Conservation (phyloP, 2,888 invertebrate species). For the Strigamia maritima region DNA sequence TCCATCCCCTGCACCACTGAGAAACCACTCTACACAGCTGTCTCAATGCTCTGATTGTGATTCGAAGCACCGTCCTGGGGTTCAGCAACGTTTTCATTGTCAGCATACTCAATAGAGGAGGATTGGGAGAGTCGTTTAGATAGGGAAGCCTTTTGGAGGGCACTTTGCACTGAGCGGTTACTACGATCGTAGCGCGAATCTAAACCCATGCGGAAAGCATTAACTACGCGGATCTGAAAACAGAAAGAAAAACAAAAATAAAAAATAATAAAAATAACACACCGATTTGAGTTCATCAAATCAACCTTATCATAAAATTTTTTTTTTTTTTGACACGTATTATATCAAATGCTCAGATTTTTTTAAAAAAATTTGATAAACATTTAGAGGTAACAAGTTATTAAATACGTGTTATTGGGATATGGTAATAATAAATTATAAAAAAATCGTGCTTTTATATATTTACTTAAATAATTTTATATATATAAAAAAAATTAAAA, state of each 20-base stretch:
- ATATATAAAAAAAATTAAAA: not conserved
- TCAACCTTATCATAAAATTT: not conserved
- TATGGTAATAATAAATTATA: not conserved
- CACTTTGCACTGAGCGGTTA: constrained; percentile 87
- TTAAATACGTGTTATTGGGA: not conserved
- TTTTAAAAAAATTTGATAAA: not conserved
- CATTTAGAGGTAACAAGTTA: not conserved
- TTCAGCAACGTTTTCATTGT: constrained; percentile 57
- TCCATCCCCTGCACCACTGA: constrained; percentile 15
- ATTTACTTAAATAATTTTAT: not conserved
- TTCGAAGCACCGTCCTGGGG: constrained; percentile 42
- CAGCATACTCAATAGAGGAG: constrained; percentile 88
- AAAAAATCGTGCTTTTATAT: not conserved
- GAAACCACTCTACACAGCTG: constrained; percentile 41
- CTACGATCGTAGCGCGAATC: constrained; percentile 89
- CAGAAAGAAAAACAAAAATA: constrained; percentile 39
- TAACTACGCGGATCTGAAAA: constrained; percentile 98
- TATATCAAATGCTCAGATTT: not conserved
- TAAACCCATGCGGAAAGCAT: constrained; percentile 99
- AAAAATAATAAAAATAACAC: constrained; percentile 37
- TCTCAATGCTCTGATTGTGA: constrained; percentile 43
- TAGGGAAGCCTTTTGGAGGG: constrained; percentile 85
- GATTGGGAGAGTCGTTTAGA: constrained; percentile 87
- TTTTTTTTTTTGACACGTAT: not conserved
- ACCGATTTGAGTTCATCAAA: not conserved